Conservation (phyloP, 2,113 vertebrate genomes). For the Thalassarche chlororhynchos region DNA sequence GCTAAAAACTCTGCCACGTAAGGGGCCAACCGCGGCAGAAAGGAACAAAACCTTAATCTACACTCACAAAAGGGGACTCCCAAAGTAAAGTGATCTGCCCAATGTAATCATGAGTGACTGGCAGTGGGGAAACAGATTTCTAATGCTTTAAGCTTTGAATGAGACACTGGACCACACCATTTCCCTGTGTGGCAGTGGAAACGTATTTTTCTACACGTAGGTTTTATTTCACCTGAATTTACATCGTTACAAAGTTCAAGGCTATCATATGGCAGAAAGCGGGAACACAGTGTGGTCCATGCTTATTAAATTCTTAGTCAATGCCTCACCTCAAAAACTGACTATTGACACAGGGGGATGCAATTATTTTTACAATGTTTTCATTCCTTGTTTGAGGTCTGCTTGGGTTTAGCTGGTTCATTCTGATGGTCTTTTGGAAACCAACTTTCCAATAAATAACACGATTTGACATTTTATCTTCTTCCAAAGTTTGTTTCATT, state of each 20-base stretch:
- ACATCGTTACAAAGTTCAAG: not conserved
- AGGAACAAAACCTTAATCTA: not conserved
- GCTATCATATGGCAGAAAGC: not conserved
- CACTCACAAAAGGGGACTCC: not conserved
- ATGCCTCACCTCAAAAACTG: not conserved
- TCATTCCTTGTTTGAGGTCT: not conserved
- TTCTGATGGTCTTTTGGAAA: not conserved
- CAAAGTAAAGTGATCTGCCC: not conserved
- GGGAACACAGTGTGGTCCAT: not conserved
- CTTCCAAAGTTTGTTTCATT: not conserved
- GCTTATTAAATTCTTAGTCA: not conserved
- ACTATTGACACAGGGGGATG: not conserved
- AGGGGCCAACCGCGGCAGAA: rapidly evolving
- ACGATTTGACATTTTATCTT: not conserved
- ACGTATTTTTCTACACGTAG: not conserved
- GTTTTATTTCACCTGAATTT: not conserved
- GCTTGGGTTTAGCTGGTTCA: not conserved
- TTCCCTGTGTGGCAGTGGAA: not conserved
- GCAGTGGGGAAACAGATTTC: not conserved
- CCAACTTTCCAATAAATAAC: not conserved
- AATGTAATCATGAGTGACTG: rapidly evolving
- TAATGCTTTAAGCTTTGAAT: not conserved
- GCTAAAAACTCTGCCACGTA: not conserved
- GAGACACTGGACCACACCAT: not conserved
- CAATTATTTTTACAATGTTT: not conserved